phyloP scores from a whole-genome alignment of 2,113 vertebrate species.

The Oreochromis niloticus region DNA sequence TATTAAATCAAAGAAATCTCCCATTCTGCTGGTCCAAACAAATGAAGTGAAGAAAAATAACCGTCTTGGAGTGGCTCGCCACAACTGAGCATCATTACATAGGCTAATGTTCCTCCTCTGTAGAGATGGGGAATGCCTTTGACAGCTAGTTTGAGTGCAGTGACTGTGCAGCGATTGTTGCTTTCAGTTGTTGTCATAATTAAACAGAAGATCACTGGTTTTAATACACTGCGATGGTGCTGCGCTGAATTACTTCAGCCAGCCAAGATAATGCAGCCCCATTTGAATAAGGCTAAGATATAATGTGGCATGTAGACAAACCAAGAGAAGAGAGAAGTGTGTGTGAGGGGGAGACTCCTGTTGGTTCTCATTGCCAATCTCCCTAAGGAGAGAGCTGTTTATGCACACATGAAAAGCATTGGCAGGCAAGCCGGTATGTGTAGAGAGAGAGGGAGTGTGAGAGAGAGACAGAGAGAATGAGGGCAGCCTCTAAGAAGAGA shows the following conservation, averaged over 20 bases:
- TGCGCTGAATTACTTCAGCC: constrained; percentile 3
- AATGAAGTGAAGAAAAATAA: background rate
- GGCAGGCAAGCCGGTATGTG: constrained; percentile 35
- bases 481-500: constrained; percentile 29
- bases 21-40: background rate
- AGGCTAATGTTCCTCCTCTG: background rate
- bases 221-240: background rate
- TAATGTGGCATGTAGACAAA: constrained; percentile 16
- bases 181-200: constrained; percentile 23
- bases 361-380: constrained; percentile 46
- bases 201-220: constrained; percentile 10
- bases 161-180: background rate
- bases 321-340: background rate
- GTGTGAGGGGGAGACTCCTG: constrained; percentile 31
- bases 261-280: constrained; percentile 9
- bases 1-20: constrained; percentile 1
- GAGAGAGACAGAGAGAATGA: constrained; percentile 35
- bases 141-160: constrained; percentile 3
- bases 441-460: constrained; percentile 20
- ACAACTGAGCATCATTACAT: background rate
- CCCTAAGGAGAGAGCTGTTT: constrained; percentile 55
- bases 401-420: constrained; percentile 41
- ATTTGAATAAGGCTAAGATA: constrained; percentile 18
- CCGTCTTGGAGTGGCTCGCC: background rate
- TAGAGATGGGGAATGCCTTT: background rate